Evolutionary conservation across 1,140 invertebrate species (phyloP).

Genomic region (Drosophila micromelanica): DNA sequence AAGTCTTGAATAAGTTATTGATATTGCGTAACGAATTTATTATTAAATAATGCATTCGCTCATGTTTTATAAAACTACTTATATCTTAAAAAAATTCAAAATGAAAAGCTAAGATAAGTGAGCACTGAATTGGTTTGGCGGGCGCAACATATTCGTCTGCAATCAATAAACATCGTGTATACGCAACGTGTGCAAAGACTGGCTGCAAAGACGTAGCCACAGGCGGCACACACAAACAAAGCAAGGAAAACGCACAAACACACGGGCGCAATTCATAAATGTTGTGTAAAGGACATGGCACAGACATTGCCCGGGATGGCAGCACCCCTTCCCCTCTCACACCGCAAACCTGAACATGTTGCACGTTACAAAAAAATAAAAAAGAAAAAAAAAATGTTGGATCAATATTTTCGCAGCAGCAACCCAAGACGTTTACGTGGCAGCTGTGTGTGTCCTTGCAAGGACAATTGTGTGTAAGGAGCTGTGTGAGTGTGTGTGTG

Average conservation of each 20-base stretch:
- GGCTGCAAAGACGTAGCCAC: constrained; percentile 55
- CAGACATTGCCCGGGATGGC: constrained; percentile 16
- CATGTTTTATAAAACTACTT: no score
- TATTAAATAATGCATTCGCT: no score
- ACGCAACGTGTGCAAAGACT: constrained; percentile 54
- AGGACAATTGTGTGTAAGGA: constrained; percentile 67
- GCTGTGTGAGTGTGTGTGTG: constrained; percentile 26
- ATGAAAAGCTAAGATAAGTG: neutral
- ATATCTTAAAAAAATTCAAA: no score
- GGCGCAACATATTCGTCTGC: constrained; percentile 18
- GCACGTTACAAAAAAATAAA: constrained; percentile 32
- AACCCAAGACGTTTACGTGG: constrained; percentile 70
- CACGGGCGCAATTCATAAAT: constrained; percentile 67
- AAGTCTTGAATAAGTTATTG: no score
- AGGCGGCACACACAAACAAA: constrained; percentile 19
- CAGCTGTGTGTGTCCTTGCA: constrained; percentile 71
- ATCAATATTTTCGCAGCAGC: constrained; percentile 68
- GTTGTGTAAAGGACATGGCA: constrained; percentile 15
- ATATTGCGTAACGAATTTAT: no score
- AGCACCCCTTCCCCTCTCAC: constrained; percentile 9
- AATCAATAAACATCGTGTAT: constrained; percentile 76
- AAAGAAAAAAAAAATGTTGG: constrained; percentile 29
- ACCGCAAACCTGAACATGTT: constrained; percentile 55
- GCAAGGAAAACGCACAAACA: constrained; percentile 4
- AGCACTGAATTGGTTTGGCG: constrained; percentile 8